Percentiles rank a stretch among this genome's conserved stretches.
These are phyloP conservation scores for Amphipyra berbera DNA, from an alignment of 2,888 invertebrate species.

Conservation along the genomic window DNA sequence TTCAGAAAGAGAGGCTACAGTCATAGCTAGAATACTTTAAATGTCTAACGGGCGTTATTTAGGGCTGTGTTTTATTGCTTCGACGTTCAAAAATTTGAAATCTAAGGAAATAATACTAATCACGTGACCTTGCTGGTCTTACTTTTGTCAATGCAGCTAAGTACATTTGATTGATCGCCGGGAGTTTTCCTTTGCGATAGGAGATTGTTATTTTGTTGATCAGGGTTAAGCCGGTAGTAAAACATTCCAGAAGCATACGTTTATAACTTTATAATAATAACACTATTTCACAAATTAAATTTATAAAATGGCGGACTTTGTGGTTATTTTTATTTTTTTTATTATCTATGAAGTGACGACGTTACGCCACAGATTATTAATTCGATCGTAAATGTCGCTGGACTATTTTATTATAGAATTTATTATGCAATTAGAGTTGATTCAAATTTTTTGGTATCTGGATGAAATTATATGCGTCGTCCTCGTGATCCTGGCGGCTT, in stretches of 20 bases:
- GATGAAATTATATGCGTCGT: not conserved
- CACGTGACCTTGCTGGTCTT: too few relatives aligned
- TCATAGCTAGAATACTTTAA: too few relatives aligned
- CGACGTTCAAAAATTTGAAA: too few relatives aligned
- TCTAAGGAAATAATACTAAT: too few relatives aligned
- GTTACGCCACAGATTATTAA: constrained; percentile 48
- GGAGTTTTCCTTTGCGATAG: too few relatives aligned
- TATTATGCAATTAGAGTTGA: constrained; percentile 37
- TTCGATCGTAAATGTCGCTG: constrained; percentile 41
- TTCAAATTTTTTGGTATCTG: constrained; percentile 13
- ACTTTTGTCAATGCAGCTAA: too few relatives aligned
- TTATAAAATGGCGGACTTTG: constrained; percentile 29
- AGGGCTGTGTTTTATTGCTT: too few relatives aligned
- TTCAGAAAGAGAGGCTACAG: too few relatives aligned
- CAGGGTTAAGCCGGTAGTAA: too few relatives aligned
- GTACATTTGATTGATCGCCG: too few relatives aligned
- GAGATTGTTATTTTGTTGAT: too few relatives aligned
- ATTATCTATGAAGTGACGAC: constrained; percentile 29
- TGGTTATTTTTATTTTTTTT: constrained; percentile 46
- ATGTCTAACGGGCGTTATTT: too few relatives aligned
- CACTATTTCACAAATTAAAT: constrained; percentile 25
- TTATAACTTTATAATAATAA: constrained; percentile 2
- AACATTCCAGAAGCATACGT: constrained; percentile 3
- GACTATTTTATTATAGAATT: constrained; percentile 50
- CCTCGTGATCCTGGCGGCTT: constrained; percentile 15